Conservation (phyloP, 2,888 invertebrate genomes). For the Coelopa pilipes region DNA sequence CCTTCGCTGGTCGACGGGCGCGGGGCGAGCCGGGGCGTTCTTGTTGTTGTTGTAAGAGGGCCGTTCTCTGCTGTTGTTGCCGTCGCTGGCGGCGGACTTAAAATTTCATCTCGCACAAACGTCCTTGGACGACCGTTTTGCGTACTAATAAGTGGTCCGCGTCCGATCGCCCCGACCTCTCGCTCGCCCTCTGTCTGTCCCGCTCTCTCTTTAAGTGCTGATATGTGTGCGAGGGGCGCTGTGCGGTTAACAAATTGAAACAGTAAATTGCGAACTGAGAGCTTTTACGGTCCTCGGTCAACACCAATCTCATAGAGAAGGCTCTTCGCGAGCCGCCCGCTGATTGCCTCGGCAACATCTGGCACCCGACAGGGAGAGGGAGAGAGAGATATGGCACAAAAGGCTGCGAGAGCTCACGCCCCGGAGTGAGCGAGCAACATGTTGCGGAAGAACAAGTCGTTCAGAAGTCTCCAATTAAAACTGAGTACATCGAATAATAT, state of each 20-base stretch:
- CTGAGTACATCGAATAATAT: too few relatives aligned
- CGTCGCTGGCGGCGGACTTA: conserved; percentile 12
- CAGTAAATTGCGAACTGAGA: conserved; percentile 5
- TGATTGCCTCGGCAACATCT: background rate
- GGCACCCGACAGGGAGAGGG: background rate
- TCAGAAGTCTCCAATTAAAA: too few relatives aligned
- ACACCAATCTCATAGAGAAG: background rate
- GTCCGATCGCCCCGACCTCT: background rate
- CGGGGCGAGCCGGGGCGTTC: background rate
- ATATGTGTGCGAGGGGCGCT: too few relatives aligned
- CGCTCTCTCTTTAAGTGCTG: too few relatives aligned
- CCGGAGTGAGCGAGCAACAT: too few relatives aligned
- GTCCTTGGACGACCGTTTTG: conserved; percentile 12
- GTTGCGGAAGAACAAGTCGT: too few relatives aligned
- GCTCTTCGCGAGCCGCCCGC: background rate
- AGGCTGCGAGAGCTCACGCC: too few relatives aligned
- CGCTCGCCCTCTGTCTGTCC: background rate
- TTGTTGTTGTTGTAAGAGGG: too few relatives aligned
- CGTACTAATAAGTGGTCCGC: conserved; percentile 4
- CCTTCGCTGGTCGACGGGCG: background rate
- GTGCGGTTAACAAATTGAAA: conserved; percentile 9
- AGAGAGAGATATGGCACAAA: too few relatives aligned
- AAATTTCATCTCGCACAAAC: conserved; percentile 16
- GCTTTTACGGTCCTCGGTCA: conserved; percentile 14
- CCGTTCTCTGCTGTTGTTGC: background rate